A percentile compares a stretch with the other conserved stretches of the same genome.
These are phyloP conservation scores for Clupea harengus DNA, from an alignment of 2,113 vertebrate genomes.

Conservation along the genomic window DNA sequence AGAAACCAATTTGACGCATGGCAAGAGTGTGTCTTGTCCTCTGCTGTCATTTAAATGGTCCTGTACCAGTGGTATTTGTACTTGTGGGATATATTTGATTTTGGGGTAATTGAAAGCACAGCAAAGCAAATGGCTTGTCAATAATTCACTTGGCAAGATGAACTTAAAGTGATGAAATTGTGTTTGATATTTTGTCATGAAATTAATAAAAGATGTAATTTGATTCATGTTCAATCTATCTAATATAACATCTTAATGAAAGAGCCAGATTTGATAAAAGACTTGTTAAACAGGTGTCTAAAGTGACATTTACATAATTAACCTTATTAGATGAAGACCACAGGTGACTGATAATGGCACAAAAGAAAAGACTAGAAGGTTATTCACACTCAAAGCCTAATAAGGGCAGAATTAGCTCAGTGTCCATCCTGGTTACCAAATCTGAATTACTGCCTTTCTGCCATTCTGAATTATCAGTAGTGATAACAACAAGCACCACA, in stretches of 20 bases:
- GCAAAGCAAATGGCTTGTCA: background rate
- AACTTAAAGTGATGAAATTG: background rate
- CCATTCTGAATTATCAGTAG: background rate
- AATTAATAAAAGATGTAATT: background rate
- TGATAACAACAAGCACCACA: background rate
- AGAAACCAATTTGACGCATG: background rate
- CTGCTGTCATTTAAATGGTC: background rate
- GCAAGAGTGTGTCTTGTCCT: background rate
- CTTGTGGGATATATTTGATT: background rate
- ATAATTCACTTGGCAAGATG: background rate
- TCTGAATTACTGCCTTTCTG: background rate
- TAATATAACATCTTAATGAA: background rate
- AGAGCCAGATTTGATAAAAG: background rate
- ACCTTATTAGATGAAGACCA: slow-evolving; percentile 42
- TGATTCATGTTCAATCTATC: background rate
- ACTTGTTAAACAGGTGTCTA: background rate
- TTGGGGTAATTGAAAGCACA: background rate
- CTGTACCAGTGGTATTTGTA: background rate
- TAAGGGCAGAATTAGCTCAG: background rate
- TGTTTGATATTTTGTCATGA: background rate
- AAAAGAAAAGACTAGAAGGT: slow-evolving; percentile 21
- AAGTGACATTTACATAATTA: slow-evolving; percentile 43
- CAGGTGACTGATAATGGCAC: slow-evolving; percentile 41
- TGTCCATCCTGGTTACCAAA: background rate
- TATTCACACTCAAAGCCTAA: background rate